Evolutionary conservation across 53 echinoderm and acorn worm genomes (phyloP).

Genomic region (Holothuria scabra): DNA sequence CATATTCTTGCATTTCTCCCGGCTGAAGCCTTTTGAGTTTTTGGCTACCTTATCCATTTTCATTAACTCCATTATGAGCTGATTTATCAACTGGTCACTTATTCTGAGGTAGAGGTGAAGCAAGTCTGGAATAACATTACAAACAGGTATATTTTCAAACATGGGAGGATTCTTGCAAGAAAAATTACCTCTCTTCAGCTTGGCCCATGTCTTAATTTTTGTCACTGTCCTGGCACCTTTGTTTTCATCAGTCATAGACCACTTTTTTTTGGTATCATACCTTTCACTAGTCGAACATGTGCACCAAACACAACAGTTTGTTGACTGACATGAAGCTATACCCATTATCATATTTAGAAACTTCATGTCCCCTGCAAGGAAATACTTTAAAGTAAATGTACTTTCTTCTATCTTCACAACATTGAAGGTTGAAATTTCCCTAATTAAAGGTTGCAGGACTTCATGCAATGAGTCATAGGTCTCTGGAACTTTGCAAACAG

Average conservation of each 20-base stretch:
- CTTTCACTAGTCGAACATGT: not conserved
- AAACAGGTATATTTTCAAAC: not conserved
- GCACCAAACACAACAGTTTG: not conserved
- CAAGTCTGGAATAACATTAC: not conserved
- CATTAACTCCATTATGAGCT: conserved; percentile 2
- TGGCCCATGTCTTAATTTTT: not conserved
- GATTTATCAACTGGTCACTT: conserved; percentile 1
- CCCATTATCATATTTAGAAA: not conserved
- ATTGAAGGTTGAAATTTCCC: not conserved
- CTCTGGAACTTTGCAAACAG: not conserved
- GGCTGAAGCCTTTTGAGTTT: not conserved
- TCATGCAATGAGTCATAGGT: not conserved
- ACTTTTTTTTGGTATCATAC: not conserved
- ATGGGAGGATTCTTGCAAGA: not conserved
- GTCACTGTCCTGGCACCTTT: conserved; percentile 1
- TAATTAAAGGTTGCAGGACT: not conserved
- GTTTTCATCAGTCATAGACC: not conserved
- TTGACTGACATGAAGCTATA: not conserved
- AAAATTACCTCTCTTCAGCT: not conserved
- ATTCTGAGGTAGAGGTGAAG: not conserved
- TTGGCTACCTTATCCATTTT: not conserved
- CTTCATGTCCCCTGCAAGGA: not conserved
- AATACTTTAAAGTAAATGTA: not conserved
- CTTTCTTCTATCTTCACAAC: not conserved
- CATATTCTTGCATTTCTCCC: not conserved